These are phyloP conservation scores for Rhynchophorus ferrugineus DNA, from an alignment of 1,140 invertebrate species.

Conservation along the genomic window DNA sequence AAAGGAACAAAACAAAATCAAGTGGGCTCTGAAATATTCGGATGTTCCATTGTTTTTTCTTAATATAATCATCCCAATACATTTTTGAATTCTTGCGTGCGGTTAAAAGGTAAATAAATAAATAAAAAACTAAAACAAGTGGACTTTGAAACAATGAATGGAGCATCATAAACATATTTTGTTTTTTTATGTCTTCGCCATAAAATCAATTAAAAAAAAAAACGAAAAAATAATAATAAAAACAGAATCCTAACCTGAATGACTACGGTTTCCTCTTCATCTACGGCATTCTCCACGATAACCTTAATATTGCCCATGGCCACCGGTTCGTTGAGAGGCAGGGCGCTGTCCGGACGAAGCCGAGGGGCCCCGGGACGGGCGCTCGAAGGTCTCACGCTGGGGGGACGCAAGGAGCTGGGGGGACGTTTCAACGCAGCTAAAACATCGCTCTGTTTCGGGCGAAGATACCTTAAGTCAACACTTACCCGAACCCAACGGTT, in stretches of 20 bases:
- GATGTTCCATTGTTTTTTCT: no score
- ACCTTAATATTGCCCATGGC: constrained; percentile 57
- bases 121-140: no score
- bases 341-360: constrained; percentile 48
- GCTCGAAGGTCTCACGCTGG: constrained; percentile 63
- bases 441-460: neutral
- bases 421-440: constrained; percentile 33
- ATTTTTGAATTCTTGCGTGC: no score
- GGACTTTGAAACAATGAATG: no score
- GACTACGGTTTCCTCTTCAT: constrained; percentile 47
- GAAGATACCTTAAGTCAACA: neutral
- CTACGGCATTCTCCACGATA: constrained; percentile 55
- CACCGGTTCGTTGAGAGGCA: constrained; percentile 43
- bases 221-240: no score
- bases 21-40: no score
- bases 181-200: no score
- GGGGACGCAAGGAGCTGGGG: constrained; percentile 50
- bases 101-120: no score
- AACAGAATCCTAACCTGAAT: constrained; percentile 44
- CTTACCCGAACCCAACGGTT: constrained; percentile 22
- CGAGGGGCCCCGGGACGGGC: constrained; percentile 70
- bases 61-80: no score
- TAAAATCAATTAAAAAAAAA: no score
- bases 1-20: no score
- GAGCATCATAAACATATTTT: no score